Percentiles rank a stretch among this genome's conserved stretches.
phyloP scores from a whole-genome alignment of 2,113 vertebrate genomes.

The Xyliphius kryptos region DNA sequence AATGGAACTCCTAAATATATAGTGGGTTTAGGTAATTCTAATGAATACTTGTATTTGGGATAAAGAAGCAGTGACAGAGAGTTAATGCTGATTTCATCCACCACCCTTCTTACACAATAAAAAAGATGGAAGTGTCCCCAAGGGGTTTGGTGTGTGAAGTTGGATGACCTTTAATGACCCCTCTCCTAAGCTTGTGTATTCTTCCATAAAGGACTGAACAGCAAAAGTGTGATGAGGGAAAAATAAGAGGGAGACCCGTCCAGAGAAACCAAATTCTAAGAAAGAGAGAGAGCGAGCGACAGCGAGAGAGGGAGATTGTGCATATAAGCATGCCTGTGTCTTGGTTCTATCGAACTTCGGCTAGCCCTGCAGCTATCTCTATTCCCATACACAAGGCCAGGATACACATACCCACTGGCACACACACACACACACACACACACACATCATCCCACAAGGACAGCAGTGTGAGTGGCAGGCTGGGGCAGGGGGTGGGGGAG shows the following conservation, averaged over 20 bases:
- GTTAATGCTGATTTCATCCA: conserved; percentile 25
- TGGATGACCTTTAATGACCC: conserved; percentile 66
- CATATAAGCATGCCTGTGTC: conserved; percentile 46
- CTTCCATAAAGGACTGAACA: conserved; percentile 20
- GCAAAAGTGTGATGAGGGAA: conserved; percentile 25
- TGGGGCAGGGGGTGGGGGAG: conserved; percentile 55
- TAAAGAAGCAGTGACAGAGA: conserved; percentile 23
- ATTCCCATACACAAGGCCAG: conserved; percentile 57
- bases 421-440: conserved; percentile 13
- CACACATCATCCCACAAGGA: conserved; percentile 57
- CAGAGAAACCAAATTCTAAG: conserved; percentile 31
- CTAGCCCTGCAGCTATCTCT: conserved; percentile 64
- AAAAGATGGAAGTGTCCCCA: conserved; percentile 40
- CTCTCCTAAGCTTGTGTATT: conserved; percentile 54
- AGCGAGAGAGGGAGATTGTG: conserved; percentile 32
- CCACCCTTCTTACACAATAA: conserved; percentile 35
- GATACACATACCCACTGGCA: conserved; percentile 19
- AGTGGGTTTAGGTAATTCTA: conserved; percentile 1
- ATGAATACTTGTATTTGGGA: conserved; percentile 19
- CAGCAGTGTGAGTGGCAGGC: conserved; percentile 64
- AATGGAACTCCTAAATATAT: conserved; percentile 5
- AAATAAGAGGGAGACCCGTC: conserved; percentile 43
- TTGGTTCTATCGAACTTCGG: conserved; percentile 57
- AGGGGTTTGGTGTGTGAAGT: conserved; percentile 56
- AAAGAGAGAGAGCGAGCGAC: conserved; percentile 28